Percentiles rank a stretch among this genome's conserved stretches.
phyloP scores from a whole-genome alignment of 1,140 invertebrate genomes.

The Calliphora vicina region DNA sequence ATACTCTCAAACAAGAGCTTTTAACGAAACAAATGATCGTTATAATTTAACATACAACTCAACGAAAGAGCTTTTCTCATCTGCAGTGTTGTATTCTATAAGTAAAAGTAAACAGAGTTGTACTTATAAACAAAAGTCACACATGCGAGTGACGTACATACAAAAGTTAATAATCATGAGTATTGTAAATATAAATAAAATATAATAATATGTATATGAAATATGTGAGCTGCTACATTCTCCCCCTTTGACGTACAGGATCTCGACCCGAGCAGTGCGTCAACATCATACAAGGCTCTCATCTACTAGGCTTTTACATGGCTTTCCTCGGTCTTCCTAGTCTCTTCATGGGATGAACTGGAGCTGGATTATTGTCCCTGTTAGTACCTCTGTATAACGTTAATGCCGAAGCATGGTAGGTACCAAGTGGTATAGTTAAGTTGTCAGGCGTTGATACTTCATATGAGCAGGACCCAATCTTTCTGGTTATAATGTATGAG shows the following conservation, averaged over 20 bases:
- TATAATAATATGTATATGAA: too few species aligned
- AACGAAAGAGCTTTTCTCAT: too few species aligned
- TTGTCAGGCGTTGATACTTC: constrained; percentile 14
- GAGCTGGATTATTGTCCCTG: not conserved
- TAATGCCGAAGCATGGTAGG: not conserved
- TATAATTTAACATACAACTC: too few species aligned
- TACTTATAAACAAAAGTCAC: too few species aligned
- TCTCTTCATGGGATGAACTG: not conserved
- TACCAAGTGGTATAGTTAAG: not conserved
- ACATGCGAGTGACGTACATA: too few species aligned
- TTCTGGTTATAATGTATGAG: constrained; percentile 46
- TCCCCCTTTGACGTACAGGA: constrained; percentile 9
- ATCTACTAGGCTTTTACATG: not conserved
- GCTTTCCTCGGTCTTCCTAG: not conserved
- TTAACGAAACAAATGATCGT: too few species aligned
- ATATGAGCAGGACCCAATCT: constrained; percentile 41
- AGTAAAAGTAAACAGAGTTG: too few species aligned
- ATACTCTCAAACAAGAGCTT: not conserved
- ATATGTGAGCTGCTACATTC: not conserved
- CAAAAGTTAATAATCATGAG: too few species aligned
- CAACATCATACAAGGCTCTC: not conserved
- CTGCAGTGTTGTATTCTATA: too few species aligned
- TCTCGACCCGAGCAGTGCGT: not conserved
- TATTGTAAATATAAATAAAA: too few species aligned
- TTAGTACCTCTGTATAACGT: not conserved